phyloP scores from a whole-genome alignment of 2,113 vertebrate species.

The Sporophila hypoxantha region DNA sequence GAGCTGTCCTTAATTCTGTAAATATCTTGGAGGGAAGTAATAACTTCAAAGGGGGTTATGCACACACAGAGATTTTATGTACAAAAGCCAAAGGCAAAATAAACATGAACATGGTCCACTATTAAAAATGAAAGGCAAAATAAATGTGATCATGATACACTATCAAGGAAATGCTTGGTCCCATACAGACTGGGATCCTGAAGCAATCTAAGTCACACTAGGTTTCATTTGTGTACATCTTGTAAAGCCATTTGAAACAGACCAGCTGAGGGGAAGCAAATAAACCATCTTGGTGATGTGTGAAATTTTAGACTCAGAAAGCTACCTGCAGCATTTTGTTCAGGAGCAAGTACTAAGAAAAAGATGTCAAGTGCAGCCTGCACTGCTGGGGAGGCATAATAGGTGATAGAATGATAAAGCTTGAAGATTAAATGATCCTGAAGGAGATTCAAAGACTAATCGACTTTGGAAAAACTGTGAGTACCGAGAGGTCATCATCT shows the following conservation, averaged over 20 bases:
- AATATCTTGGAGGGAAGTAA: background rate
- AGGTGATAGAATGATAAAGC: background rate
- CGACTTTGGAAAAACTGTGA: background rate
- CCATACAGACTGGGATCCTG: background rate
- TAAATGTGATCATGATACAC: background rate
- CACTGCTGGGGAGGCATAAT: background rate
- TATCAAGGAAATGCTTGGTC: background rate
- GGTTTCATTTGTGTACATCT: background rate
- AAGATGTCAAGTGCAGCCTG: background rate
- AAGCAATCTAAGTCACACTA: background rate
- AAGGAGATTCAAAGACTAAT: background rate
- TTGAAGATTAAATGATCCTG: background rate
- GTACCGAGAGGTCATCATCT: background rate
- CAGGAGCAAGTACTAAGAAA: background rate
- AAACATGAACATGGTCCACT: background rate
- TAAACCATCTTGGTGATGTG: background rate
- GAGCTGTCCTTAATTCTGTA: background rate
- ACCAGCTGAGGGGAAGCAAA: background rate
- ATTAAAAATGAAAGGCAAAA: background rate
- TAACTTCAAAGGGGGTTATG: background rate
- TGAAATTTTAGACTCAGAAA: background rate
- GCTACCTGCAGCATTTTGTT: background rate
- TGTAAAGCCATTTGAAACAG: background rate
- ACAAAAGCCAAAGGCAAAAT: background rate
- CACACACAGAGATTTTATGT: background rate